Base-by-base conservation (phyloP, 2,113 vertebrate genomes). In the Pterophyllum scalare region DNA sequence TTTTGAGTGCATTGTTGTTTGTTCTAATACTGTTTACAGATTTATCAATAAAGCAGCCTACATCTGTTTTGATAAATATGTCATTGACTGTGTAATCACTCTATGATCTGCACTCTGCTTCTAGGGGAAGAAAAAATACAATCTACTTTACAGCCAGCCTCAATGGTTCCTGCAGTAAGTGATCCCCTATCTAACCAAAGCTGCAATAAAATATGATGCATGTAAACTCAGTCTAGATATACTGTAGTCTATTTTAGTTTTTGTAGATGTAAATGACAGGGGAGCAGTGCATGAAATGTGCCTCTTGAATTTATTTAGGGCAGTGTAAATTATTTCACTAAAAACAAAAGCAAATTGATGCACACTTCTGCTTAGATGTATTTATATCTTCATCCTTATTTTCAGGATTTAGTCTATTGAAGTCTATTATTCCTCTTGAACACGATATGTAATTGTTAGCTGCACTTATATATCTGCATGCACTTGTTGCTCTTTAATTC, bases 141-240 rank as follows among this genome's bases (percentile, higher is more conserved):
- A 95, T 98, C 83, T 97, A 97, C 93, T 97, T 97, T 86, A 96
- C 96, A 65, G 88, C 96, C 72, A 96, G 89, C 84, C 75, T 88
- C 64, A 98, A 97, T 35, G 96, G 95, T 85, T 97, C 97, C 81
- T 98, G 97, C 92, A 95, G 97, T 98, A 94, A 98, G 97, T 97
- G 89, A 88, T 84, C 7, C 28, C 15, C 4, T 17, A 31, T 72
- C 19, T 72, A 74, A 40, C n/a, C 24, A 74, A 81, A 58, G 59
- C 10, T 72, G 8, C 67, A 54, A 64, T 75, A 8, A 59, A 82
- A 72, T 14, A 9, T 49, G 3, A 58, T 19, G 2, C 19, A 2
- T 54, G n/a, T 17, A n/a, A 31, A 9, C 10, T 80, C n/a, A 20
- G 3, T 14, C 10, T 20, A 40, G 17, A 24, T 35, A 5, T 52